Percentiles rank a stretch among this genome's conserved stretches.
phyloP scores from a whole-genome alignment of 2,888 invertebrate genomes.

The Zelleria hepariella region DNA sequence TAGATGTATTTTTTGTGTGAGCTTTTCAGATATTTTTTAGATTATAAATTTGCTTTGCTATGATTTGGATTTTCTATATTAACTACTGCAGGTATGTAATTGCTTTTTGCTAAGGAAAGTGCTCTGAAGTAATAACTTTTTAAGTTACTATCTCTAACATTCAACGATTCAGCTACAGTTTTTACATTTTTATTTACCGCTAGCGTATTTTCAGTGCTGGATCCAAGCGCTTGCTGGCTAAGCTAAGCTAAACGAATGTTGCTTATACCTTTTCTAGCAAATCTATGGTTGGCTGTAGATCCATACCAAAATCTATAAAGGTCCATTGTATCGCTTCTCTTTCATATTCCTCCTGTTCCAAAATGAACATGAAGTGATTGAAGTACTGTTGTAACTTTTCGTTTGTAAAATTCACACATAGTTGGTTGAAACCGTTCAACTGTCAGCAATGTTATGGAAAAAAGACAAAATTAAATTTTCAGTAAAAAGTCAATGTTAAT shows the following conservation, averaged over 20 bases:
- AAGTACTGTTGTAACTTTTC: conserved; percentile 96
- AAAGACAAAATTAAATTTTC: conserved; percentile 25
- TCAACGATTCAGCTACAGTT: no score
- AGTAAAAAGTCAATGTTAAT: no score
- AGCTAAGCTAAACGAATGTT: conserved; percentile 14
- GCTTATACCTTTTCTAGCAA: conserved; percentile 88
- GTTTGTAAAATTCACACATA: conserved; percentile 97
- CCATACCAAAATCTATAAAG: conserved; percentile 97
- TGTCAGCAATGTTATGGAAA: conserved; percentile 54
- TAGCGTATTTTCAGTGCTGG: not conserved
- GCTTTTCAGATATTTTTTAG: not conserved
- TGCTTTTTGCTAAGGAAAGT: not conserved
- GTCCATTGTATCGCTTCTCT: conserved; percentile 92
- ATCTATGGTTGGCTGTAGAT: conserved; percentile 91
- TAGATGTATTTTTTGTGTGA: not conserved
- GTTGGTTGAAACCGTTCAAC: conserved; percentile 95
- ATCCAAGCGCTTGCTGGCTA: not conserved
- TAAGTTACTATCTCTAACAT: not conserved
- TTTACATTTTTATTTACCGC: not conserved
- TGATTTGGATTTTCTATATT: not conserved
- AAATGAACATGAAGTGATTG: conserved; percentile 96
- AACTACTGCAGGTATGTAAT: not conserved
- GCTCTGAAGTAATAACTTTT: not conserved
- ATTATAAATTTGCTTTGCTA: not conserved
- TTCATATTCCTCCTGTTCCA: conserved; percentile 97